Base-by-base conservation (phyloP, 1,140 invertebrate species). In the Ephestia elutella region DNA sequence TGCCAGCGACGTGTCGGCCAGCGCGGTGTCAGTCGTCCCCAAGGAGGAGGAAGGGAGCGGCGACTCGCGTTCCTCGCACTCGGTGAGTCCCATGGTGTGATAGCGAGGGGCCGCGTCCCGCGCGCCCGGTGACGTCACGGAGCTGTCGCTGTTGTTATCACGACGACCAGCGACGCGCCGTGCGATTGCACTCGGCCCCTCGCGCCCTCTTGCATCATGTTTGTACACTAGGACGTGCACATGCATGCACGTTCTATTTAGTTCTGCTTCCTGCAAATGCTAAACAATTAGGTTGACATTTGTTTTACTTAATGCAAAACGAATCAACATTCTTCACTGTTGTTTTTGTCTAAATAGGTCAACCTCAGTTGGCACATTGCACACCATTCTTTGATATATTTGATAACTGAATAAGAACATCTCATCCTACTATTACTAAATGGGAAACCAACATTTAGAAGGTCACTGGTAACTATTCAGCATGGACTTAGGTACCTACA, bases 1-100 rank as follows among this genome's bases (percentile, higher is more conserved):
- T 10, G 93, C 92, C 50, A 93, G 92, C 64, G 93, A 94, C 82
- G 83, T 91, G 62, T 66, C 69, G 35, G 68, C 73, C n/a, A n/a
- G 53, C 68, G 10, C n/a, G 18, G 18, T 50, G 20, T 20, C 50
- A 25, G 0, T 75, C 59, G 72, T 80, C 62, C 62, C 66, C 61
- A 85, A 80, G 71, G 83, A 87, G 68, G 83, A 87, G 67, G 83
- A 86, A 75, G 82, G 80, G 70, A 88, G 83, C 70, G 80, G 78
- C 60, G 85, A 87, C 64, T 87, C 85, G 48, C 80, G 72, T 15
- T 82, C 80, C 65, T 84, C 81, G 60, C 75, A 75, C 70, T 75
- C 77, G 65, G 70, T 44, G n/a, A 44, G 38, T 44, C 15, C 7
- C 73, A 56, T 32, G 35, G 18, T 55, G 54, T 65, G 69, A 62